Percentiles rank a stretch among this genome's conserved stretches.
These are phyloP conservation scores for Polypterus senegalus DNA, from an alignment of 2,113 vertebrate genomes.

Conservation along the genomic window DNA sequence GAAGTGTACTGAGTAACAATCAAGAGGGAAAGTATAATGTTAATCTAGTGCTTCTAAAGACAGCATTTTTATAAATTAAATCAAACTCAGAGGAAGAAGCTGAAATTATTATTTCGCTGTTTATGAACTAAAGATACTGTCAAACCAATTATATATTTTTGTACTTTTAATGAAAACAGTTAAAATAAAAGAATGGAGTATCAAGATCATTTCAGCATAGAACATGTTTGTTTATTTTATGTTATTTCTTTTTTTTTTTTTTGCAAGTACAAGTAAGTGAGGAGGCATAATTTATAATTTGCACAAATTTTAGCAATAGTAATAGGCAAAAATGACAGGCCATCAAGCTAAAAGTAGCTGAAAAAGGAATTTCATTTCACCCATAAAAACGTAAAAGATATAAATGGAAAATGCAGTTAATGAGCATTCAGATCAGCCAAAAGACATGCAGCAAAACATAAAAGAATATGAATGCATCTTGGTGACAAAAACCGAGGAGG, in stretches of 20 bases:
- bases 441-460: conserved; percentile 4
- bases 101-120: too few relatives aligned
- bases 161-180: conserved; percentile 6
- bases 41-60: too few relatives aligned
- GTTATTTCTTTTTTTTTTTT: background rate
- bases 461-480: background rate
- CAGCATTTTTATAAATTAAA: too few relatives aligned
- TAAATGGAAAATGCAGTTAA: background rate
- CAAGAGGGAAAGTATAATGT: background rate
- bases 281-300: background rate
- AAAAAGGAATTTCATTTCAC: too few relatives aligned
- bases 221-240: too few relatives aligned
- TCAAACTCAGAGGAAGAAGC: too few relatives aligned
- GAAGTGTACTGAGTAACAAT: conserved; percentile 1
- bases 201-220: too few relatives aligned
- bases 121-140: too few relatives aligned
- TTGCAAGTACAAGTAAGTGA: background rate
- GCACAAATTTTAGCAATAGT: background rate
- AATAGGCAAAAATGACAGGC: background rate
- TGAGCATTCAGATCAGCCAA: background rate
- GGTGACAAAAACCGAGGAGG: background rate
- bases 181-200: background rate
- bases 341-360: too few relatives aligned
- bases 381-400: too few relatives aligned
- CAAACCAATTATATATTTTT: background rate